Percentiles rank a stretch among this genome's conserved stretches.
Evolutionary conservation across 1,140 invertebrate genomes (phyloP).

Genomic region (Camponotus pennsylvanicus): DNA sequence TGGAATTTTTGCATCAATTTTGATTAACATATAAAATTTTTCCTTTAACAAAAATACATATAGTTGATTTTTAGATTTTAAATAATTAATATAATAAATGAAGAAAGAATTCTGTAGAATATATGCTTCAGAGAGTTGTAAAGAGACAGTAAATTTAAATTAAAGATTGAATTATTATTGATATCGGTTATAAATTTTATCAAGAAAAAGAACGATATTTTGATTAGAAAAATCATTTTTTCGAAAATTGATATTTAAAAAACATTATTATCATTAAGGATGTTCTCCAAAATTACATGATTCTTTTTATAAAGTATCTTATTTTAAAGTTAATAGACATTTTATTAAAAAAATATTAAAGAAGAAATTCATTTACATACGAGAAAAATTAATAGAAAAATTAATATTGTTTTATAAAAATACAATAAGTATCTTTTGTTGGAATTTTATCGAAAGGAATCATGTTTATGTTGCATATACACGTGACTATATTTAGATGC

Average conservation of each 20-base stretch:
- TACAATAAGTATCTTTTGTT: neutral
- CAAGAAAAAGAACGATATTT: neutral
- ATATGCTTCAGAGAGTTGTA: too few relatives aligned
- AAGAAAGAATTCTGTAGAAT: too few relatives aligned
- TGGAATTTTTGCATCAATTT: too few relatives aligned
- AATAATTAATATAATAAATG: too few relatives aligned
- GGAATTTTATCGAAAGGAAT: constrained; percentile 6
- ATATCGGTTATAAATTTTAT: neutral
- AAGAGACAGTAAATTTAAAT: too few relatives aligned
- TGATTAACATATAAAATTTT: too few relatives aligned
- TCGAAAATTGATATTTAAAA: neutral
- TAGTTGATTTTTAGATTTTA: too few relatives aligned
- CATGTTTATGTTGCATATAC: constrained; percentile 13
- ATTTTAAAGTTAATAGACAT: neutral
- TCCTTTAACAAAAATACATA: neutral
- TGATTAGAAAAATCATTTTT: neutral
- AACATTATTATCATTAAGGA: neutral
- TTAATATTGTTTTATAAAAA: neutral
- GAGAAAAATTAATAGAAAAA: neutral
- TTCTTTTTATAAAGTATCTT: neutral
- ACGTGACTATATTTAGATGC: constrained; percentile 47
- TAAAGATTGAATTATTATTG: neutral
- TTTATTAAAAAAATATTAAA: neutral
- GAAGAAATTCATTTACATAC: neutral
- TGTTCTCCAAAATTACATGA: neutral